Evolutionary conservation across 2,113 vertebrate species (phyloP).

Genomic region (Sula dactylatra): DNA sequence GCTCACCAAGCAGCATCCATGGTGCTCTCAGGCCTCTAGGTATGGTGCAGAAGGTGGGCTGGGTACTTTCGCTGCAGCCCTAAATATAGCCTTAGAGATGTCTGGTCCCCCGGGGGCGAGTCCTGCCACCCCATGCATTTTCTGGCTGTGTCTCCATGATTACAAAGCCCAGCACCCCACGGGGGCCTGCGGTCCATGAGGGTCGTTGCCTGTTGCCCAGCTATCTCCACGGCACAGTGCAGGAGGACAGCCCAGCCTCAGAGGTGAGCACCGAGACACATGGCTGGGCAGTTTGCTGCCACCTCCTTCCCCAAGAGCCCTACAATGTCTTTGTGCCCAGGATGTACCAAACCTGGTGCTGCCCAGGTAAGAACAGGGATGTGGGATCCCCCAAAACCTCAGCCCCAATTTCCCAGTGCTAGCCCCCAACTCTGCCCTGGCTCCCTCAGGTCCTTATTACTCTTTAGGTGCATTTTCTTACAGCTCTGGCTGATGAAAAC

Average conservation of each 20-base stretch:
- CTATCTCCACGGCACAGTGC: fast-evolving
- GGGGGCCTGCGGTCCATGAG: background rate
- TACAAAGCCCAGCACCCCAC: background rate
- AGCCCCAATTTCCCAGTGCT: background rate
- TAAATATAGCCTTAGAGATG: background rate
- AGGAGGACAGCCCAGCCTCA: background rate
- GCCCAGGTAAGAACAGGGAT: background rate
- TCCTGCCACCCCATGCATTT: background rate
- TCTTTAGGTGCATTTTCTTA: background rate
- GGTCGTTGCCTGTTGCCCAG: background rate
- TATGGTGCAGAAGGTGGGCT: background rate
- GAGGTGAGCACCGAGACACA: background rate
- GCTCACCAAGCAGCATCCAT: background rate
- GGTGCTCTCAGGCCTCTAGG: background rate
- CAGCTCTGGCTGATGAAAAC: background rate
- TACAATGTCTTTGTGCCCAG: background rate
- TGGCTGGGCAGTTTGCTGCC: background rate
- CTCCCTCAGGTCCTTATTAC: background rate
- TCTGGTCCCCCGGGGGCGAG: background rate
- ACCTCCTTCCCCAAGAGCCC: background rate
- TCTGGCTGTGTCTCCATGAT: background rate
- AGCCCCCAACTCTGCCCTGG: background rate
- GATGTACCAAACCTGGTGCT: background rate
- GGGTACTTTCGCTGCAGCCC: background rate
- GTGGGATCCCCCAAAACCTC: background rate